Conservation (phyloP, 2,797 vertebrate genomes). For the Falco berigora region DNA sequence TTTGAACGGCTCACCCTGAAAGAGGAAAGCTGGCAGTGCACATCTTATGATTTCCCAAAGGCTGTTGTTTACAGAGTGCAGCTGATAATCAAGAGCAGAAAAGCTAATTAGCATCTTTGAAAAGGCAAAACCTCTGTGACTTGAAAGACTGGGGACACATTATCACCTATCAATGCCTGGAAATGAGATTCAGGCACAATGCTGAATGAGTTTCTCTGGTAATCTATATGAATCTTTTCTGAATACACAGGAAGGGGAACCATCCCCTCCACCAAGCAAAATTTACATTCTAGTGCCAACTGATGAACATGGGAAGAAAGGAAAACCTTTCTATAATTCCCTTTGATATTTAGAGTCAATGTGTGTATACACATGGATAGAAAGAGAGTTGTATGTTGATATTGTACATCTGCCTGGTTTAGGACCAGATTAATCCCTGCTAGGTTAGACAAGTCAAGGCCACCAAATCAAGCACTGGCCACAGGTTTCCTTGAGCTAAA, state of each 20-base stretch:
- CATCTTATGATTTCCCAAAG: neutral
- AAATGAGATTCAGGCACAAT: neutral
- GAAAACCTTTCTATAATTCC: neutral
- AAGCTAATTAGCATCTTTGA: conserved; percentile 20
- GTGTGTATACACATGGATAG: neutral
- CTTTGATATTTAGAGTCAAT: neutral
- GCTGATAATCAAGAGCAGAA: neutral
- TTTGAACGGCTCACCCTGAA: neutral
- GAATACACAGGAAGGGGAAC: neutral
- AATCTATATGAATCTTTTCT: neutral
- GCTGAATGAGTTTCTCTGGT: neutral
- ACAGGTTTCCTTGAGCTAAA: neutral
- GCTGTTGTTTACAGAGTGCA: neutral
- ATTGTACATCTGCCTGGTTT: neutral
- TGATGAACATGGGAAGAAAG: neutral
- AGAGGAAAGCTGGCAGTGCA: neutral
- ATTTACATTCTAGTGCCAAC: neutral
- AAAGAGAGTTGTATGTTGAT: neutral
- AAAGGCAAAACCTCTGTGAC: neutral
- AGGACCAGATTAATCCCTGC: neutral
- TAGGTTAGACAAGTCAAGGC: neutral
- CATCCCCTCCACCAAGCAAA: neutral
- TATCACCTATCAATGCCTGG: neutral
- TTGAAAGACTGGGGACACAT: neutral
- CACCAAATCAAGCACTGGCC: neutral